Evolutionary conservation across 2,888 invertebrate species (phyloP), one percentile per base, ranked within the genome.

Genomic region (Salticus scenicus): DNA sequence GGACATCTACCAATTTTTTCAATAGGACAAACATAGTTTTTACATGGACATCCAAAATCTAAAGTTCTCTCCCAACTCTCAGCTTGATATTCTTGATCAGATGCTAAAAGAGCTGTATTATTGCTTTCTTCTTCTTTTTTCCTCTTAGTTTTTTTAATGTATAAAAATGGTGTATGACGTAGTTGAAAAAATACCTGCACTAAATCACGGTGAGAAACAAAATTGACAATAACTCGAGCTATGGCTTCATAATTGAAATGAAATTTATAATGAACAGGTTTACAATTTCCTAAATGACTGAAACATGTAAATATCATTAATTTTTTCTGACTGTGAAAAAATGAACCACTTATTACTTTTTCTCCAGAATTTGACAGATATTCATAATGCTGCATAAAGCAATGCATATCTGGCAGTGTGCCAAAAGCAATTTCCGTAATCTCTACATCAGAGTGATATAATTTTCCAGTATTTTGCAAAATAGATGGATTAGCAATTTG

Each of bases 311-410:
- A 85, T 17, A 87, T 12, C 27, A 41, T 10, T 20, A 85, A 47
- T 14, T 70, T 63, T n/a, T 69, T 28, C 17, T 74, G 75, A 42
- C 63, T 75, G 47, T 87, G 87, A 4, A 71, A 71, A 71, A 87
- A 87, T n/a, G 84, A 41, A 24, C 57, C 27, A 70, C 76, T 85
- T 24, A 87, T 41, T 64, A 85, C 83, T 17, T 47, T 72, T 14
- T 75, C 66, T 17, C 31, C 67, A 20, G 20, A 64, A 24, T 67
- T 74, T 37, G 31, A 24, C 57, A 75, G 75, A 73, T 81, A 87
- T 57, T 80, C 27, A 70, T 88, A 88, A 78, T 88, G 87, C 27
- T 88, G 76, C 57, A 88, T 87, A 64, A 88, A 88, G 27, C 63
- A 51, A 12, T 76, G 76, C 82, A 88, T 81, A 47, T 41, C 86